Evolutionary conservation across 2,888 invertebrate genomes (phyloP).

Genomic region (Diogma glabrata): DNA sequence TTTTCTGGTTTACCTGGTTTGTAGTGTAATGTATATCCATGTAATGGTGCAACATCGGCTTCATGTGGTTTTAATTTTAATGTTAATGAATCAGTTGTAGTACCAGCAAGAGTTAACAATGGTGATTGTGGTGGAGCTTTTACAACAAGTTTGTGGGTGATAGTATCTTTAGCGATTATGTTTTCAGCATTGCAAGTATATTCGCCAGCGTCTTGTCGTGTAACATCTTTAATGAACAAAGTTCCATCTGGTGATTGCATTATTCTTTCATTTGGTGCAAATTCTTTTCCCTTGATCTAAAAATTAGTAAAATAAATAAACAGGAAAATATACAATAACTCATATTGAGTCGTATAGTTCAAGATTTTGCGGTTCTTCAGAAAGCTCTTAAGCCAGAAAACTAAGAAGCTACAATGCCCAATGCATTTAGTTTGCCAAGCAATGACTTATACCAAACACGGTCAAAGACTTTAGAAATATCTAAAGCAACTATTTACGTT

Average conservation of each 20-base stretch:
- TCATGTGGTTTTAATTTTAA: constrained; percentile 61
- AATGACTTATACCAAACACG: too few species aligned
- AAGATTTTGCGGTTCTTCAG: too few species aligned
- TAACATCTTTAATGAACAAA: constrained; percentile 78
- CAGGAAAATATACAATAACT: too few species aligned
- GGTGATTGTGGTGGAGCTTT: constrained; percentile 65
- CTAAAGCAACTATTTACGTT: too few species aligned
- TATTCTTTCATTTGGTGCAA: constrained; percentile 65
- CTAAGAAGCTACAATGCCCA: too few species aligned
- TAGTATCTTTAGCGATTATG: constrained; percentile 83
- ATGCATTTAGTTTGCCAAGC: too few species aligned
- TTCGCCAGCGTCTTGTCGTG: constrained; percentile 83
- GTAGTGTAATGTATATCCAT: constrained; percentile 84
- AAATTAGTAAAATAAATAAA: too few species aligned
- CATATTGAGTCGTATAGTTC: too few species aligned
- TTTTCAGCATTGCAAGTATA: constrained; percentile 91
- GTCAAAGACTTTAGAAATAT: too few species aligned
- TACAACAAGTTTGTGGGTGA: constrained; percentile 79
- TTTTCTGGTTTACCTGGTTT: constrained; percentile 48
- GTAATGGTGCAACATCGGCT: constrained; percentile 74
- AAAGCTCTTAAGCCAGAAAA: too few species aligned
- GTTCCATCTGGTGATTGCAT: constrained; percentile 82
- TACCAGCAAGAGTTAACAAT: constrained; percentile 59
- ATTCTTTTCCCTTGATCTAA: constrained; percentile 66
- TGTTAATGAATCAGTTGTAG: constrained; percentile 62